Conservation (phyloP, 2,888 invertebrate species). For the Scelioninae gen. 2 region DNA sequence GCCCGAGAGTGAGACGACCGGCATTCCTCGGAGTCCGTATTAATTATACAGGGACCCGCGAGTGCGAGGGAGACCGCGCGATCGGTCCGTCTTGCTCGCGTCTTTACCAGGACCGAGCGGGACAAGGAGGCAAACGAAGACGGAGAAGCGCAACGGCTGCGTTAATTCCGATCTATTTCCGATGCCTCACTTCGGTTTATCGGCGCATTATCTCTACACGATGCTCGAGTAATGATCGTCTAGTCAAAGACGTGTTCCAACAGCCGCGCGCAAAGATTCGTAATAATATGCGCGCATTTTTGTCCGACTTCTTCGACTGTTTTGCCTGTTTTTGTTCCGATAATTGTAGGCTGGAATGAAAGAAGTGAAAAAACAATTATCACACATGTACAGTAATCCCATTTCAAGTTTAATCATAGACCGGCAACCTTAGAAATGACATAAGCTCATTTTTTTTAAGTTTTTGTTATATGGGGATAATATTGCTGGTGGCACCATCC, state of each 20-base stretch:
- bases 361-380: too few species aligned
- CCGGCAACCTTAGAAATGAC: too few species aligned
- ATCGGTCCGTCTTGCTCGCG: conserved; percentile 31
- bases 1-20: conserved; percentile 71
- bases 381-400: too few species aligned
- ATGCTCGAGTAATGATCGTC: conserved; percentile 52
- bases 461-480: too few species aligned
- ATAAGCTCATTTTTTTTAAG: too few species aligned
- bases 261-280: conserved; percentile 13
- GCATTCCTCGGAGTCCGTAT: conserved; percentile 75
- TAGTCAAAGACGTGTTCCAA: conserved; percentile 45
- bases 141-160: conserved; percentile 47
- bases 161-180: conserved; percentile 58
- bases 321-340: not conserved
- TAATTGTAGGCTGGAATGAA: not conserved
- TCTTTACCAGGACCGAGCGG: conserved; percentile 43
- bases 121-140: conserved; percentile 48
- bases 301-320: not conserved
- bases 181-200: conserved; percentile 35
- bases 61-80: conserved; percentile 66
- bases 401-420: too few species aligned
- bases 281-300: conserved; percentile 20
- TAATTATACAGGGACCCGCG: conserved; percentile 71
- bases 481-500: too few species aligned
- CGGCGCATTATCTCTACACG: conserved; percentile 50